Evolutionary conservation across 2,888 invertebrate species (phyloP).

Genomic region (Oscheius sp.): DNA sequence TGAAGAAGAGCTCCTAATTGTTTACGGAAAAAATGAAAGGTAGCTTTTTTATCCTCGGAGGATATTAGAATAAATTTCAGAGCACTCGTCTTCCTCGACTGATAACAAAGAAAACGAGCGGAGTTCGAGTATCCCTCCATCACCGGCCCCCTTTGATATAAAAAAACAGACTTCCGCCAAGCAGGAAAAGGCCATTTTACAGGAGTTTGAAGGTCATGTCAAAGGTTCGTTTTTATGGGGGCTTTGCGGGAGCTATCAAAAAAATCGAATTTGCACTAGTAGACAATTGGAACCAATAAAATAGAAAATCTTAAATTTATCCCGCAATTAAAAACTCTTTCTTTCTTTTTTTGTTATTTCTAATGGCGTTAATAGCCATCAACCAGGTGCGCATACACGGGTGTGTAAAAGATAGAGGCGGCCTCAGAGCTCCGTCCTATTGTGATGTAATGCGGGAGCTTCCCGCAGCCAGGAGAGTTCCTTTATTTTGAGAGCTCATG

Average conservation of each 20-base stretch:
- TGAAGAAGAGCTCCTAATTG: too few relatives aligned
- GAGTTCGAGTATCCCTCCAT: constrained; percentile 5
- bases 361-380: too few relatives aligned
- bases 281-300: too few relatives aligned
- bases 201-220: constrained; percentile 28
- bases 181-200: constrained; percentile 30
- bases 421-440: constrained; percentile 2
- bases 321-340: too few relatives aligned
- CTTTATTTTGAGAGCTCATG: neutral
- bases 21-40: too few relatives aligned
- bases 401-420: constrained; percentile 24
- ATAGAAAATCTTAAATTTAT: too few relatives aligned
- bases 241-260: too few relatives aligned
- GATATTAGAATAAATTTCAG: too few relatives aligned
- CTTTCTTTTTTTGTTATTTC: too few relatives aligned
- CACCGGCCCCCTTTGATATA: constrained; percentile 2
- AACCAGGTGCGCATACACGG: constrained; percentile 26
- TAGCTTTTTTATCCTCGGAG: too few relatives aligned
- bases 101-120: constrained; percentile 23
- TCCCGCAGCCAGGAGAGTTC: neutral
- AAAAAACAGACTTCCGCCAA: constrained; percentile 4
- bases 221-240: constrained; percentile 21
- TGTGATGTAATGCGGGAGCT: constrained; percentile 29
- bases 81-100: neutral
- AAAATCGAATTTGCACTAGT: too few relatives aligned